These are phyloP conservation scores for Trachythela sp. DNA, from an alignment of 64 coral and sea anemone species.

Conservation along the genomic window DNA sequence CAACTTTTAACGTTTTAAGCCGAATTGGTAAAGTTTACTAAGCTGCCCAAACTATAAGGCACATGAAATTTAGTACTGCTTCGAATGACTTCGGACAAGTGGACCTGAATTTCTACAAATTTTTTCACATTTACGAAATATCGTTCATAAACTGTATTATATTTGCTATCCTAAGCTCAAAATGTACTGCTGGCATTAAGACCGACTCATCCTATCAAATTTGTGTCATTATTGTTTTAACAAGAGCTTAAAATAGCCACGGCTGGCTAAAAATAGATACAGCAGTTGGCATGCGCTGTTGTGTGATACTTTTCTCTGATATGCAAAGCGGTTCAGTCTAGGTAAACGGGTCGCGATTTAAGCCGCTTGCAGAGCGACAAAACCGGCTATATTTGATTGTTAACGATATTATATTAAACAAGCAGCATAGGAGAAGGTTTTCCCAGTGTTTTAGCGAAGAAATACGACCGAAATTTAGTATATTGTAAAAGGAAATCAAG, in stretches of 20 bases:
- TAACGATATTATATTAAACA: background rate
- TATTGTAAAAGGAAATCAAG: background rate
- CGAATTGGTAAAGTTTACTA: background rate
- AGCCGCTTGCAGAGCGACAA: background rate
- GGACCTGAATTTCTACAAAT: background rate
- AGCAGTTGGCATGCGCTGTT: background rate
- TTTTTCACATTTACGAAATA: background rate
- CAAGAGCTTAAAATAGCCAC: slow-evolving; percentile 6
- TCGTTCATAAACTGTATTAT: background rate
- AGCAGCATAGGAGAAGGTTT: too few species aligned
- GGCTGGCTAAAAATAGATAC: background rate
- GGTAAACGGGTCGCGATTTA: background rate
- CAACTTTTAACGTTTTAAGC: background rate
- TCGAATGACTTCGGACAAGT: background rate
- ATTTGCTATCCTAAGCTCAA: background rate
- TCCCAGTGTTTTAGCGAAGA: background rate
- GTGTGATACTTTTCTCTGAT: background rate
- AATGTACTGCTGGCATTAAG: background rate
- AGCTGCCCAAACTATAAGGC: background rate
- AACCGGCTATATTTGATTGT: background rate
- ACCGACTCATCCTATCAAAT: background rate
- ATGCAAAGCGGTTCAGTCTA: background rate
- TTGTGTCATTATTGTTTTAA: slow-evolving; percentile 24
- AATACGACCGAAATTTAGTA: background rate
- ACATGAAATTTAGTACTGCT: background rate